Base-by-base conservation (phyloP, 37 sponge, comb jelly and placozoan species). In the Haliclona indistincta region DNA sequence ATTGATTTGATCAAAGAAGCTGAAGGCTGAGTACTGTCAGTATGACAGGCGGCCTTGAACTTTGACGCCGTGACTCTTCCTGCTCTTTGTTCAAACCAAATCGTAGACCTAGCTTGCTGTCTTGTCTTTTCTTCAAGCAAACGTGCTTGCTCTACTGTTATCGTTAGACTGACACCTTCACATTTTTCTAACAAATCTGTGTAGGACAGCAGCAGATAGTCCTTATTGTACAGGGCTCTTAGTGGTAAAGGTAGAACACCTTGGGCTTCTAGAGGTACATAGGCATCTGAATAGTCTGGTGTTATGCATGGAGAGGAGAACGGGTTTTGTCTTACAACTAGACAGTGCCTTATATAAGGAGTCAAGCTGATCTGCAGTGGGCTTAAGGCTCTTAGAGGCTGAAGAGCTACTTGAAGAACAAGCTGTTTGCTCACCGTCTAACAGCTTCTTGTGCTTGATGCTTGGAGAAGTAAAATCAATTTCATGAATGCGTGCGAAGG, bases 41-140 rank as follows among this genome's bases (percentile, higher is more conserved):
- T 79, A 38, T 49, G 23, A 11, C 42, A 41, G 28, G 73, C 85
- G 39, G 78, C 63, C 40, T 79, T 84, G 25, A 86, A 23, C 35
- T 62, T 38, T 25, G 86, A 86, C 40, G 80, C 86, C 25, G 79
- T 86, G 15, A 86, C 86, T 30, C 74, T 66, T 19, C 86, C 86
- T 28, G 86, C 74, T 41, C 86, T 35, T 54, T 86, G 80, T 35
- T 79, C 74, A 39, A 80, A 86, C 86, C 86, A 86, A 0, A 78
- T 34, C 25, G 38, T 70, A 13, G 68, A 67, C 10, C 11, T 2
- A 22, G 86, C 38, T 71, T 85, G 79, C 43, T n/a, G 32, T 40
- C 68, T 20, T 32, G 86, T 79, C 28, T 61, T 33, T 47, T 60
- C 43, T 56, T 80, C 80, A 22, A 80, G 51, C 22, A 22, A 4